Evolutionary conservation across 2,113 vertebrate species (phyloP).

Genomic region (Chaenogobius annularis): DNA sequence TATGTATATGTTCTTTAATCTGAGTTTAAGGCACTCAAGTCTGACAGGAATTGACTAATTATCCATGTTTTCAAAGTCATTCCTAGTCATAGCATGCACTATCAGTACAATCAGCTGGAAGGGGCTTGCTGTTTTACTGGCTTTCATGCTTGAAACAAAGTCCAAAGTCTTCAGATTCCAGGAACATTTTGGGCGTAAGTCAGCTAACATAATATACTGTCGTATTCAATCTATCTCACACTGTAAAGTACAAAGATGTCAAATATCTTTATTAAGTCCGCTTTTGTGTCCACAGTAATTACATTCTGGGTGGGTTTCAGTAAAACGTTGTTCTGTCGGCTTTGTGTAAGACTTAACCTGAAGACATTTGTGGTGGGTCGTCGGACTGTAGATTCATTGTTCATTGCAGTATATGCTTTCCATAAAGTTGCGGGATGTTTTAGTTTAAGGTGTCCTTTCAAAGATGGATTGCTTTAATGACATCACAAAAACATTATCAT

Average conservation of each 20-base stretch:
- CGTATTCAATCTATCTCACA: conserved; percentile 38
- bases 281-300: conserved; percentile 35
- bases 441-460: background rate
- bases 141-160: conserved; percentile 27
- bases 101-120: conserved; percentile 56
- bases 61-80: conserved; percentile 36
- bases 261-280: conserved; percentile 30
- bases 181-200: conserved; percentile 49
- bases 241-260: conserved; percentile 38
- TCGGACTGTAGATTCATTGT: background rate
- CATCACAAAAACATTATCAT: background rate
- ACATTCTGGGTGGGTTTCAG: conserved; percentile 37
- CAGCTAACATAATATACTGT: conserved; percentile 40
- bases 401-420: background rate
- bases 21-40: conserved; percentile 19
- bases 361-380: background rate
- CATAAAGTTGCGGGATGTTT: background rate
- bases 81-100: conserved; percentile 26
- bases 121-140: conserved; percentile 39
- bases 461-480: background rate
- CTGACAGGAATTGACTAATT: conserved; percentile 17
- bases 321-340: conserved; percentile 27
- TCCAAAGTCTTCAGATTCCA: conserved; percentile 42
- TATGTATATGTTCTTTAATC: conserved; percentile 22
- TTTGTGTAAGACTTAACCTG: conserved; percentile 1